phyloP scores from a whole-genome alignment of 2,113 vertebrate genomes.

The Solea solea region DNA sequence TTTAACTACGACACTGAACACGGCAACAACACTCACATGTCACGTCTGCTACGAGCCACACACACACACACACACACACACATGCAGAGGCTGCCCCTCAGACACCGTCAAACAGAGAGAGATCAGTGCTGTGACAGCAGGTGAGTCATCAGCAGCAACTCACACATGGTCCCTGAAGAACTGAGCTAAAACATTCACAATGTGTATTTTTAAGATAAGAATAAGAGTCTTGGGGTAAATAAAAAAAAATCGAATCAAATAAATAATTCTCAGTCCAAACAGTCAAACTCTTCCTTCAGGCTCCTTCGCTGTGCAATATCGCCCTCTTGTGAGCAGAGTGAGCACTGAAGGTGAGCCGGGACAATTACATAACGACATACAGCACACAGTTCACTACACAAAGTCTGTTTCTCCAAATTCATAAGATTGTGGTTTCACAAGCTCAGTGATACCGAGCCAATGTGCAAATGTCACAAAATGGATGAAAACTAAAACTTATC shows the following conservation, averaged over 20 bases:
- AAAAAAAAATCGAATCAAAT: too few relatives aligned
- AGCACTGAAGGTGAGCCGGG: constrained; percentile 61
- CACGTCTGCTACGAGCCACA: constrained; percentile 15
- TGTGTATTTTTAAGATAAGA: background rate
- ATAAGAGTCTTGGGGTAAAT: too few relatives aligned
- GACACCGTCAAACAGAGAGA: constrained; percentile 28
- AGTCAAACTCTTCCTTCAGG: constrained; percentile 36
- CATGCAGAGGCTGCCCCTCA: constrained; percentile 27
- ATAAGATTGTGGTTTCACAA: background rate
- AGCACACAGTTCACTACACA: constrained; percentile 11
- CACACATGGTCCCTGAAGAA: constrained; percentile 62
- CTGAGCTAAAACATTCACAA: constrained; percentile 55
- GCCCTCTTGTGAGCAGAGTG: constrained; percentile 60
- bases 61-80: background rate
- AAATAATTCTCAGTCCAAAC: constrained; percentile 7
- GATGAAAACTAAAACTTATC: background rate
- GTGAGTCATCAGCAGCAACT: constrained; percentile 36
- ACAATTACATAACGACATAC: constrained; percentile 52
- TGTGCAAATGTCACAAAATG: constrained; percentile 43
- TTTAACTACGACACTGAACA: background rate
- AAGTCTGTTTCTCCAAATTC: constrained; percentile 2
- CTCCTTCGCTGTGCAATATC: constrained; percentile 37
- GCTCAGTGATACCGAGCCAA: background rate
- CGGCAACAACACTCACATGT: constrained; percentile 25
- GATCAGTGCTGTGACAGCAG: constrained; percentile 36